Base-by-base conservation (phyloP, 2,888 invertebrate species). In the Acanthosepion esculentum region DNA sequence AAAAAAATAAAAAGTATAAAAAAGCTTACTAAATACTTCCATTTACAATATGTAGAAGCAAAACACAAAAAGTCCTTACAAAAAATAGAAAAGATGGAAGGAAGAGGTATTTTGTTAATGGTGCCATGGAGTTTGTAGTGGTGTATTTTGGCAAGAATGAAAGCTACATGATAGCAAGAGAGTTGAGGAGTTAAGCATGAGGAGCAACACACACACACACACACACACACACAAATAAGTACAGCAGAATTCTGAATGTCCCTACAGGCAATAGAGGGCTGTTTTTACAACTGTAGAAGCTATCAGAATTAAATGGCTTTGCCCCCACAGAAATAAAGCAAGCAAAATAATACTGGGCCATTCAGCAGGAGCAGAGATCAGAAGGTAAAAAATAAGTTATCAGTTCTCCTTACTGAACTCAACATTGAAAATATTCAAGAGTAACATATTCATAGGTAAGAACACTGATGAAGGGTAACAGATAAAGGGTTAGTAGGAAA, bases 201-300 rank as follows among this genome's bases (percentile, higher is more conserved):
- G 78, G 4, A 33, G 15, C 15, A n/a, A 78, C 59, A 59, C 59
- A 23, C 59, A 59, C 59, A 59, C 59, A 23, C 59, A 59, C 59
- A 2, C 20, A 20, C 23, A 1, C 59, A 50, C 59, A n/a, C 78
- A 33, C 33, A 33, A 78, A 78, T 10, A 78, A 33, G n/a, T 12
- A n/a, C 33, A 33, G n/a, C 15, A 78, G 78, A 78, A 78, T 12
- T 18, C 18, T 78, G 78, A 78, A 78, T 78, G 78, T 78, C 78
- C 78, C 78, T n/a, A 78, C n/a, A 78, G 78, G 78, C n/a, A 78
- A 33, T 23, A 26, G 64, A 64, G n/a, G 78, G 78, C 78, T 78
- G 78, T 78, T 78, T 78, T 78, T 33, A 78, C 78, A 78, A 78
- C 78, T 78, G 78, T 33, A 78, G n/a, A 78, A 78, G n/a, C n/a